A percentile compares a stretch with the other conserved stretches of the same genome.
phyloP scores from a whole-genome alignment of 1,140 invertebrate genomes.

The Fopius arisanus region DNA sequence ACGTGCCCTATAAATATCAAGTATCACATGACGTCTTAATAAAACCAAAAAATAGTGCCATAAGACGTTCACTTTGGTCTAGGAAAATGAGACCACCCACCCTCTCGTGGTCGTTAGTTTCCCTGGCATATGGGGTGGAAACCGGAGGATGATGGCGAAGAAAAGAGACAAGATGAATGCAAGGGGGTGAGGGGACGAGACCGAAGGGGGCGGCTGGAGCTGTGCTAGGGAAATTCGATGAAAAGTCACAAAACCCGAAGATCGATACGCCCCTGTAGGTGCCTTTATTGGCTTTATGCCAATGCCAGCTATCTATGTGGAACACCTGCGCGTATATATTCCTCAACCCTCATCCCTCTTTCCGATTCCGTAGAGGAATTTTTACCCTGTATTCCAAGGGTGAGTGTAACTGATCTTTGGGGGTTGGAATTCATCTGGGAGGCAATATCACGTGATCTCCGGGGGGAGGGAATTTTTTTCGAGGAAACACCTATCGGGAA shows the following conservation, averaged over 20 bases:
- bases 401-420: not conserved
- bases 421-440: not conserved
- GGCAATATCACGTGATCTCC: not conserved
- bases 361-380: not conserved
- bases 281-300: constrained; percentile 62
- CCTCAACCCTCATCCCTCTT: constrained; percentile 20
- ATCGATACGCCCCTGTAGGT: constrained; percentile 59
- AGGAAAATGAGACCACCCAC: not conserved
- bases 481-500: no score
- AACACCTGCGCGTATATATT: constrained; percentile 58
- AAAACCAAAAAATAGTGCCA: not conserved
- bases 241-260: constrained; percentile 51
- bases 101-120: not conserved
- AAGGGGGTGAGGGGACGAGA: not conserved
- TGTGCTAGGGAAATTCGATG: constrained; percentile 58
- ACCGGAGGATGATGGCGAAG: not conserved
- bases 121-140: not conserved
- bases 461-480: no score
- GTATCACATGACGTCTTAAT: not conserved
- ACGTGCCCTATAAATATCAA: not conserved
- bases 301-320: constrained; percentile 63
- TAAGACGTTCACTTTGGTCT: not conserved
- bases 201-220: constrained; percentile 24
- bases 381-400: not conserved
- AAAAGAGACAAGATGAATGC: constrained; percentile 6